Percentiles rank a stretch among this genome's conserved stretches.
Evolutionary conservation across 2,888 invertebrate genomes (phyloP).

Genomic region (Synergus gifuensis): DNA sequence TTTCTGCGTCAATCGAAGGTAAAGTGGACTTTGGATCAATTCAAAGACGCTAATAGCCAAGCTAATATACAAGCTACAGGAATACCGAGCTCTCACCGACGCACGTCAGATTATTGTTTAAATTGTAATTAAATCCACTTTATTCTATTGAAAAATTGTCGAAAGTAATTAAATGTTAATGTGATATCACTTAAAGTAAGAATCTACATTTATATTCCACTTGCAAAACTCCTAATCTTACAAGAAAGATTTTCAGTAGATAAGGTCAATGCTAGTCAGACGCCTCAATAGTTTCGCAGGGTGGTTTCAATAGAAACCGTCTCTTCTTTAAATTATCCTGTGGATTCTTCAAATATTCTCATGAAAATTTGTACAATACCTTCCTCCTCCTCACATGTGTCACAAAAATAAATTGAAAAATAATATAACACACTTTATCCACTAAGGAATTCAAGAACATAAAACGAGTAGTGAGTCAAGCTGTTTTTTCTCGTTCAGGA

Average conservation of each 20-base stretch:
- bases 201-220: background rate
- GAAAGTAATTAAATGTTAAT: background rate
- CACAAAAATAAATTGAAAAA: background rate
- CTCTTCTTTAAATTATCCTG: background rate
- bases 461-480: background rate
- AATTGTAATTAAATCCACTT: too few species aligned
- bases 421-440: background rate
- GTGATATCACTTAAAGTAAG: too few species aligned
- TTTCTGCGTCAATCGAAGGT: background rate
- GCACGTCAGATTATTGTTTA: too few species aligned
- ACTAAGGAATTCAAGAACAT: background rate
- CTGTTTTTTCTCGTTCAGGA: background rate
- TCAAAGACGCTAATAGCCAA: background rate
- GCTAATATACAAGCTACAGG: too few species aligned
- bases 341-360: background rate
- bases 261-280: constrained; percentile 68
- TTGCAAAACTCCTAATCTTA: constrained; percentile 45
- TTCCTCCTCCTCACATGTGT: background rate
- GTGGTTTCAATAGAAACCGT: background rate
- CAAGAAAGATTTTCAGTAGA: constrained; percentile 63
- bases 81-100: too few species aligned
- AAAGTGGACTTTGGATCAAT: background rate
- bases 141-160: background rate
- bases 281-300: constrained; percentile 45
- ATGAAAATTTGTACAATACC: too few species aligned